Evolutionary conservation across 2,888 invertebrate genomes (phyloP).

Genomic region (Mamestra brassicae): DNA sequence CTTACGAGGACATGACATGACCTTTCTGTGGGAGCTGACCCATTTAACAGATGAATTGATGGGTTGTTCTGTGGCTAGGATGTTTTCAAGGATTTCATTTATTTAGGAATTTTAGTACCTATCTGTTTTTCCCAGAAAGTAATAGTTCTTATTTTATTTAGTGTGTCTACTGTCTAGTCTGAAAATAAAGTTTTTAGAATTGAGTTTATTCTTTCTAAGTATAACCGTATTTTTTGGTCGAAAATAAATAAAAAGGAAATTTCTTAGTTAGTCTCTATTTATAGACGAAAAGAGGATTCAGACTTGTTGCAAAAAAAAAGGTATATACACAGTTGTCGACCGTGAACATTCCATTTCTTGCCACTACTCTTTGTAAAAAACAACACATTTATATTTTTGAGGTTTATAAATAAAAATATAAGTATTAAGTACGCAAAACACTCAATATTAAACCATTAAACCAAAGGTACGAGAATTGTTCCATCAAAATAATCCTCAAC

Average conservation of each 20-base stretch:
- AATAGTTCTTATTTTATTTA: not conserved
- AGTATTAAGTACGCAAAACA: too few species aligned
- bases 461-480: not conserved
- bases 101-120: not conserved
- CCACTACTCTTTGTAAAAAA: too few species aligned
- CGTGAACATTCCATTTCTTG: too few species aligned
- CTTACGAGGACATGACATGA: constrained; percentile 49
- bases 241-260: not conserved
- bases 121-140: not conserved
- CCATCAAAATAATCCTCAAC: not conserved
- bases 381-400: too few species aligned
- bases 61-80: constrained; percentile 17
- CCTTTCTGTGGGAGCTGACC: constrained; percentile 56
- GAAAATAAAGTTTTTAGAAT: not conserved
- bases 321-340: too few species aligned
- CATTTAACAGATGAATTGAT: constrained; percentile 52
- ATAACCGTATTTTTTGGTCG: not conserved
- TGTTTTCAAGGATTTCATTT: constrained; percentile 1
- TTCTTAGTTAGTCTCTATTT: not conserved
- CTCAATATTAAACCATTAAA: too few species aligned
- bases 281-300: not conserved
- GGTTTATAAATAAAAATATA: too few species aligned
- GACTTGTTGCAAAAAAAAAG: not conserved
- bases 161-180: not conserved
- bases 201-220: not conserved